Percentiles rank a stretch among this genome's conserved stretches.
These are phyloP conservation scores for Diadegma fenestrale DNA, from an alignment of 2,888 invertebrate species.

Conservation along the genomic window DNA sequence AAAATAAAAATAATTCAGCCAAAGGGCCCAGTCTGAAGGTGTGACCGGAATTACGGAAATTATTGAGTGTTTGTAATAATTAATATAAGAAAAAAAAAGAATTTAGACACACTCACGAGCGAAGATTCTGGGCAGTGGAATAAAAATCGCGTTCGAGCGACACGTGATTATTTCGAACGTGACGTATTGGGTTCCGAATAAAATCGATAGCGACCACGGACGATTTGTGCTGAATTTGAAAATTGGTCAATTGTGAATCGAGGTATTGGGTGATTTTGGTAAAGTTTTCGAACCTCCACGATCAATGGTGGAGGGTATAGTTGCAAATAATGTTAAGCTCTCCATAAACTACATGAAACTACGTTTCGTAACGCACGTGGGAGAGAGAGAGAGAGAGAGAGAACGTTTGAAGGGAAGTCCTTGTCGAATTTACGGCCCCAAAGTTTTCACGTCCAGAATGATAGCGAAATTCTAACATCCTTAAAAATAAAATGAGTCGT, in stretches of 20 bases:
- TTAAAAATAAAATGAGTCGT: slow-evolving; percentile 22
- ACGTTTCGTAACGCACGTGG: background rate
- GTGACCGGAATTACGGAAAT: too few relatives aligned
- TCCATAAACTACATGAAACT: background rate
- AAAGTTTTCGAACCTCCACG: slow-evolving; percentile 11
- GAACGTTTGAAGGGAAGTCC: background rate
- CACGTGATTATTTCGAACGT: background rate
- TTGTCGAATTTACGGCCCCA: slow-evolving; percentile 39
- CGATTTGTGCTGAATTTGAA: background rate
- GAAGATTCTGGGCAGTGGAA: too few relatives aligned
- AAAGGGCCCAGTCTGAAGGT: too few relatives aligned
- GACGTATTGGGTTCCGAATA: background rate
- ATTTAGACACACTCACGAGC: too few relatives aligned
- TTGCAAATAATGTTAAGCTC: slow-evolving; percentile 10
- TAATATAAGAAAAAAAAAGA: too few relatives aligned
- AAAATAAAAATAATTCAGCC: too few relatives aligned
- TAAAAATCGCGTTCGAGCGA: too few relatives aligned
- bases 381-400: background rate
- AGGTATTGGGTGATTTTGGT: slow-evolving; percentile 3
- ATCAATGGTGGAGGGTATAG: slow-evolving; percentile 11
- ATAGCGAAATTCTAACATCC: slow-evolving; percentile 46
- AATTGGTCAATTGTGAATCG: background rate
- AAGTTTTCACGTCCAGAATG: slow-evolving; percentile 49
- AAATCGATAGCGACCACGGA: background rate
- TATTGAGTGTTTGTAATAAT: too few relatives aligned